Conservation (phyloP, 2,888 invertebrate genomes). For the Eumerus sabulonum region DNA sequence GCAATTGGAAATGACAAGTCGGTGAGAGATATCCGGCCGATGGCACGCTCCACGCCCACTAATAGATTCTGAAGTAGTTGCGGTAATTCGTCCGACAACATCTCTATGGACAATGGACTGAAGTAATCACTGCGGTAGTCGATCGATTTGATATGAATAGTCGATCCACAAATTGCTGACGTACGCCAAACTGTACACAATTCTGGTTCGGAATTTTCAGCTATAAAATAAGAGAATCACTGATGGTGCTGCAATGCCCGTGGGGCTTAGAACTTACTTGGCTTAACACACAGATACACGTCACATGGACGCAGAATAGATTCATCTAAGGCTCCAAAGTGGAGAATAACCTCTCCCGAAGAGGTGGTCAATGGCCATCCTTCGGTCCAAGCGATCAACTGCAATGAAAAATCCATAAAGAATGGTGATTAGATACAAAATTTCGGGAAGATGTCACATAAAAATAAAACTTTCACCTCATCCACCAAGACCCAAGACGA, state of each 20-base stretch:
- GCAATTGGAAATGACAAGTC: constrained; percentile 83
- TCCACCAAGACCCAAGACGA: too few species aligned
- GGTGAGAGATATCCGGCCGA: constrained; percentile 84
- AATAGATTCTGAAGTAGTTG: constrained; percentile 84
- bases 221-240: constrained; percentile 72
- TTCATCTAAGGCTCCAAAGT: constrained; percentile 83
- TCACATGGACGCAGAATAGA: constrained; percentile 82
- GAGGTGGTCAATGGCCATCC: constrained; percentile 85
- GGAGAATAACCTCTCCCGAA: constrained; percentile 82
- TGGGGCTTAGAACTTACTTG: constrained; percentile 71
- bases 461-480: constrained; percentile 33
- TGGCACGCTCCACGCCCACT: constrained; percentile 85
- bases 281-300: constrained; percentile 83
- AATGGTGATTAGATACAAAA: constrained; percentile 17
- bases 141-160: constrained; percentile 74
- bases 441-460: constrained; percentile 1
- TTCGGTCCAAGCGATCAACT: constrained; percentile 82
- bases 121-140: constrained; percentile 75
- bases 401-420: constrained; percentile 74
- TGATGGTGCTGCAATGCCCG: constrained; percentile 52
- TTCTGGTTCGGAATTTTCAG: constrained; percentile 71
- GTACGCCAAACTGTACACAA: constrained; percentile 77
- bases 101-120: constrained; percentile 77
- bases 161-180: constrained; percentile 70
- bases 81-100: constrained; percentile 81